These are phyloP conservation scores for Brenthis hecate DNA, from an alignment of 2,888 invertebrate species.

Conservation along the genomic window DNA sequence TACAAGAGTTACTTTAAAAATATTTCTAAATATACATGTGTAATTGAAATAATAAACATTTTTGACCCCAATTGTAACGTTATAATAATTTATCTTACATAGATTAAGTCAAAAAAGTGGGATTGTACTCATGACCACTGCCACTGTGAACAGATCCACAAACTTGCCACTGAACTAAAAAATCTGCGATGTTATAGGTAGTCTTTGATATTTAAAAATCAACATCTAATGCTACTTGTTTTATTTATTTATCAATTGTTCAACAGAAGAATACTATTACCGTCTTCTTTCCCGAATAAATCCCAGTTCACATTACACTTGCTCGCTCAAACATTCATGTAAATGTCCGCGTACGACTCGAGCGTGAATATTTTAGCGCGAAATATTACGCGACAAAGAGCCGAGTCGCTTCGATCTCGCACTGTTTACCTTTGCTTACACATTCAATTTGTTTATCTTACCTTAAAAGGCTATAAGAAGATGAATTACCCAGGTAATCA, in stretches of 20 bases:
- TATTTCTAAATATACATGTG: too few species aligned
- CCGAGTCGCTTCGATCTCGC: background rate
- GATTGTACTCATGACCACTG: too few species aligned
- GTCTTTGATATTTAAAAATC: too few species aligned
- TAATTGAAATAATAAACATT: too few species aligned
- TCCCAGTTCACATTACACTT: constrained; percentile 14
- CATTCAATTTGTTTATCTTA: constrained; percentile 14
- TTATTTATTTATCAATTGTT: background rate
- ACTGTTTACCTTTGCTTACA: background rate
- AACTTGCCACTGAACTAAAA: too few species aligned
- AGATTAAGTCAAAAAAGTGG: too few species aligned
- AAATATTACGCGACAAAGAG: constrained; percentile 7
- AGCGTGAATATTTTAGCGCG: constrained; percentile 12
- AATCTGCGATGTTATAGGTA: too few species aligned
- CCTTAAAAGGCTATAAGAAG: background rate
- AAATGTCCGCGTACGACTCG: constrained; percentile 22
- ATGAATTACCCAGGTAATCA: background rate
- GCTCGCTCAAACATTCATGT: constrained; percentile 25
- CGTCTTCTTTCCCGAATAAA: background rate
- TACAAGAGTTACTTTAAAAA: too few species aligned
- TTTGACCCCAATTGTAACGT: too few species aligned
- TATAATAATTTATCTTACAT: too few species aligned
- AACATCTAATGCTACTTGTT: background rate
- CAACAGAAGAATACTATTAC: constrained; percentile 16
- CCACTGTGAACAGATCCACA: too few species aligned